Evolutionary conservation across 2,113 vertebrate genomes (phyloP).

Genomic region (Dipodomys ordii): DNA sequence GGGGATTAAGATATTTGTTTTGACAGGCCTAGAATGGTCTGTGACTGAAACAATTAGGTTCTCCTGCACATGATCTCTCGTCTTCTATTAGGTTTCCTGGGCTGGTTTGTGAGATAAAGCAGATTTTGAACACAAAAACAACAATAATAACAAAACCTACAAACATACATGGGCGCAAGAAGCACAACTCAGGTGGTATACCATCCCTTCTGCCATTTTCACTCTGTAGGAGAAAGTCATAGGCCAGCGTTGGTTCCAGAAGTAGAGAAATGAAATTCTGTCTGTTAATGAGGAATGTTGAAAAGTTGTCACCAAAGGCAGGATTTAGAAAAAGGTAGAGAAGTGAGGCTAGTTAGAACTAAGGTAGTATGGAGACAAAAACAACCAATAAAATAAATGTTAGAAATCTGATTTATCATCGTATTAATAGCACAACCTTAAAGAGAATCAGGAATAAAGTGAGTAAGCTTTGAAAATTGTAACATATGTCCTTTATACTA

Average conservation of each 20-base stretch:
- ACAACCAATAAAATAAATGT: not conserved
- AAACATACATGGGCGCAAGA: not conserved
- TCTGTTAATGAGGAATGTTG: not conserved
- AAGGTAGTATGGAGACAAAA: not conserved
- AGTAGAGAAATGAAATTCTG: not conserved
- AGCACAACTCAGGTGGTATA: not conserved
- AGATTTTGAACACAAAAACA: not conserved
- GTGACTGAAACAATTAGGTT: not conserved
- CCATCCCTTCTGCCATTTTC: not conserved
- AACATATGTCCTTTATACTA: not conserved
- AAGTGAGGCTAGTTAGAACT: not conserved
- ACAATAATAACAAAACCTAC: not conserved
- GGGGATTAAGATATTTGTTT: not conserved
- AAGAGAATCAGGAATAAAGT: conserved; percentile 12
- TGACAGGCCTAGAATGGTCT: not conserved
- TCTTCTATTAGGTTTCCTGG: not conserved
- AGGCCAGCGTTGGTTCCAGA: not conserved
- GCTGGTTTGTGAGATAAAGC: not conserved
- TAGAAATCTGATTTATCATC: conserved; percentile 3
- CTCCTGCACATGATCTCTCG: not conserved
- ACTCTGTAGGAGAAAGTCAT: not conserved
- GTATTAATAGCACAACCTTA: not conserved
- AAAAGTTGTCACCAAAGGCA: not conserved
- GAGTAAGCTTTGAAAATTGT: conserved; percentile 29
- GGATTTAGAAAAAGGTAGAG: not conserved